Base-by-base conservation (phyloP, 2,797 vertebrate species). In the Limosa lapponica region DNA sequence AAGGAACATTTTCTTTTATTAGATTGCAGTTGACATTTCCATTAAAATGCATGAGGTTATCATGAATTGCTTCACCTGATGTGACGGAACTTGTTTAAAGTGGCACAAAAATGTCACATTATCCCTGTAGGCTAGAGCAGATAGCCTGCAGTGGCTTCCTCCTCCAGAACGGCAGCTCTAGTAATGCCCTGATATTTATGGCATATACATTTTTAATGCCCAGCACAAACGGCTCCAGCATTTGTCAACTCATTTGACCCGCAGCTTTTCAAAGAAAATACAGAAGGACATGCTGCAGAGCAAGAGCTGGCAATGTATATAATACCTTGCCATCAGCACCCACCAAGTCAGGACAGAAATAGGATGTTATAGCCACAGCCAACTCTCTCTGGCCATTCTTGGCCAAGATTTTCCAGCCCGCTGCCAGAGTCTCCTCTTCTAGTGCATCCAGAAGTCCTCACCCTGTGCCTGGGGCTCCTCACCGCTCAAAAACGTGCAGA, bases 41-140 rank as follows among this genome's bases (percentile, higher is more conserved):
- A 87, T 92, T 95, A 90, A 95, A 95, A 96, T 90, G 62, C 64
- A 93, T 74, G 91, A 93, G 62, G 51, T 80, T 84, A 51, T 59
- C n/a, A 27, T 6, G 70, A 94, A 89, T 71, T 0, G 1, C 64
- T 95, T 93, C 81, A 84, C 78, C 93, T 74, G 78, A 87, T 77
- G 84, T 22, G 90, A 89, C 2, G 12, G 79, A 91, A 61, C 84
- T 94, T 72, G 48, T 79, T 95, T 73, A 49, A 95, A 91, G 87
- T 43, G 71, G 77, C 73, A 80, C 80, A 73, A 84, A 90, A 92
- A 84, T 39, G 67, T 90, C 94, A 93, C 37, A 16, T 54, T 57
- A 43, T 44, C 80, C 73, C 82, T 43, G 27, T 64, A 86, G 89
- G 91, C 66, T 61, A 23, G 43, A 75, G 62, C 43, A 88, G 82